Base-by-base conservation (phyloP, 1,140 invertebrate genomes). In the Choristoneura fumiferana region DNA sequence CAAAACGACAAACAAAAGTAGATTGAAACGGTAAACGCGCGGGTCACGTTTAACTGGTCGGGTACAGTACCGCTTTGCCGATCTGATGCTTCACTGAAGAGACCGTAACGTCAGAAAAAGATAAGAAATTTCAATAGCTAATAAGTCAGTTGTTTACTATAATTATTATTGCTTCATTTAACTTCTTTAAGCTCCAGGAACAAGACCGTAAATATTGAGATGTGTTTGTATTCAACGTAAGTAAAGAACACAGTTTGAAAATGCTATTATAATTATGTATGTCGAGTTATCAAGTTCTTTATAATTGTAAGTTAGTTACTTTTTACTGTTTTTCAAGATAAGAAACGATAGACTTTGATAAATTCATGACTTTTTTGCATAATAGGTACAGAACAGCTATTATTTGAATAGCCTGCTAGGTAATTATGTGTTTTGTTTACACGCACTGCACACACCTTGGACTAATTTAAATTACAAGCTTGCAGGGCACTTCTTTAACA, bases 71-170 rank as follows among this genome's bases (percentile, higher is more conserved):
- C 57, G 56, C 56, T 60, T 38, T 61, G 36, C 17, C 43, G 62
- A 63, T 66, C 58, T 62, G 63, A 63, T 57, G 56, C 67, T 56
- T 69, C 53, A 63, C 56, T 57, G 45, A 40, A 60, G 22, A 45
- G 17, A 58, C 38, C 55, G 55, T 43, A 57, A 34, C 14, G 8
- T 17, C 13, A 29, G 1, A 45, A 58, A 58, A 58, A 58, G 52
- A 33, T 36, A 9, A 17, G 35, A 52, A 58, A 58, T 58, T 58
- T 40, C 40, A 58, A 58, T 58, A 52, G 43, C 45, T 58, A 58
- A 58, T 58, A 58, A 58, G 57, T 40, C 45, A 37, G 57, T 58
- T 58, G 57, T 58, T 58, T 58, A 58, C 57, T 58, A 58, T 58
- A 58, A 58, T 58, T 52, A 58, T 33, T 37, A 58, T 58, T 58